phyloP scores from a whole-genome alignment of 53 echinoderm and acorn worm species.

The Mesocentrotus franciscanus region DNA sequence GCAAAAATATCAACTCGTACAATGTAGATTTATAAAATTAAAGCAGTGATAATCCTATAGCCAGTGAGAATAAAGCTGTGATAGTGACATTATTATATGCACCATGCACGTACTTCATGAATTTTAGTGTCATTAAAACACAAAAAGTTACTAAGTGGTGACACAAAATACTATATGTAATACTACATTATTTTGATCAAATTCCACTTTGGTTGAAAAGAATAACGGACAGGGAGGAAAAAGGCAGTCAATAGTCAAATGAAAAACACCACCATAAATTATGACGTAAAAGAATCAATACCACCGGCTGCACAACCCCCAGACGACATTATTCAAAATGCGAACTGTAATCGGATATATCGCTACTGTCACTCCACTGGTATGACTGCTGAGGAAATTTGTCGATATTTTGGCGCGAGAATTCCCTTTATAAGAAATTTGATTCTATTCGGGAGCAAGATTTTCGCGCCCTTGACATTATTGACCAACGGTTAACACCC shows the following conservation, averaged over 20 bases:
- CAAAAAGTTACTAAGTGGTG: too few relatives aligned
- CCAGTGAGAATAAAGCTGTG: too few relatives aligned
- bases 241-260: not conserved
- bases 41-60: too few relatives aligned
- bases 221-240: not conserved
- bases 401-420: slow-evolving; percentile 1
- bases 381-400: slow-evolving; percentile 12
- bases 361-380: not conserved
- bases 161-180: not conserved
- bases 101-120: too few relatives aligned
- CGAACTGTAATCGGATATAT: slow-evolving; percentile 13
- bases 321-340: not conserved
- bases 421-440: slow-evolving; percentile 1
- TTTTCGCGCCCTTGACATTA: slow-evolving; percentile 17
- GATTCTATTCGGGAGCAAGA: not conserved
- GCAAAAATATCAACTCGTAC: too few relatives aligned
- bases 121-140: too few relatives aligned
- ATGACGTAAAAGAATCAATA: slow-evolving; percentile 29
- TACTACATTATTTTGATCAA: not conserved
- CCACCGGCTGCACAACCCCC: slow-evolving; percentile 19
- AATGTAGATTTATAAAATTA: too few relatives aligned
- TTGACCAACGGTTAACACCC: slow-evolving; percentile 5
- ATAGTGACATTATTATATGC: too few relatives aligned
- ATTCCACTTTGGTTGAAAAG: not conserved
- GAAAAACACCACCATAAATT: slow-evolving; percentile 11